phyloP scores from a whole-genome alignment of 2,888 invertebrate genomes.

The Lasioglossum oenotherae region DNA sequence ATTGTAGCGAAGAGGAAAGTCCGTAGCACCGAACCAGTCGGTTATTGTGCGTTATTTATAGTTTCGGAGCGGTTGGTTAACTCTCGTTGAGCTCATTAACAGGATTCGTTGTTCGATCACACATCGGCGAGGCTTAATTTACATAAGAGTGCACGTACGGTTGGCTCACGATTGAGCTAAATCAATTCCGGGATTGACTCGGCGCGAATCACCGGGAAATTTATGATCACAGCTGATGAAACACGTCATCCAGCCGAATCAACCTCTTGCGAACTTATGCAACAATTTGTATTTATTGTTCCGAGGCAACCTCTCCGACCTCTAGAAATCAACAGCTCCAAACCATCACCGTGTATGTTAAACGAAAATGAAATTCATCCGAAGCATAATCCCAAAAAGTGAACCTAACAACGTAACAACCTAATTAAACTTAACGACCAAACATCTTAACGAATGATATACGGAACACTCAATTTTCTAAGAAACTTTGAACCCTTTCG shows the following conservation, averaged over 20 bases:
- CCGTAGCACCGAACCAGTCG: not conserved
- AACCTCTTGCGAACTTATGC: not conserved
- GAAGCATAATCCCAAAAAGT: not conserved
- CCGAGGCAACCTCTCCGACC: not conserved
- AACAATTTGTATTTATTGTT: conserved; percentile 28
- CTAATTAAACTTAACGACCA: no score
- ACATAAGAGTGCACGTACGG: conserved; percentile 16
- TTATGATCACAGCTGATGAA: conserved; percentile 17
- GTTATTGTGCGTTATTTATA: conserved; percentile 17
- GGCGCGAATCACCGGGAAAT: conserved; percentile 28
- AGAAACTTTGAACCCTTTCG: not conserved
- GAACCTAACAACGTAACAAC: not conserved
- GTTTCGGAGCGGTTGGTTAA: conserved; percentile 11
- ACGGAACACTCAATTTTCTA: not conserved
- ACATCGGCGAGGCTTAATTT: conserved; percentile 21
- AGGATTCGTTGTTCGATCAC: conserved; percentile 4
- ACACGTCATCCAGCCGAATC: conserved; percentile 28
- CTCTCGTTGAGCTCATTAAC: conserved; percentile 34
- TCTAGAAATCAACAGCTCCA: not conserved
- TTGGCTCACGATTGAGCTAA: conserved; percentile 35
- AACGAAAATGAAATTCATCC: not conserved
- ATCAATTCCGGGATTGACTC: conserved; percentile 39
- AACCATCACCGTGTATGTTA: not conserved
- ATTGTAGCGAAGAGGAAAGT: not conserved
- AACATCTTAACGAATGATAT: not conserved